A percentile compares a stretch with the other conserved stretches of the same genome.
Evolutionary conservation across 2,888 invertebrate genomes (phyloP).

Genomic region (Periphyllus acericola): DNA sequence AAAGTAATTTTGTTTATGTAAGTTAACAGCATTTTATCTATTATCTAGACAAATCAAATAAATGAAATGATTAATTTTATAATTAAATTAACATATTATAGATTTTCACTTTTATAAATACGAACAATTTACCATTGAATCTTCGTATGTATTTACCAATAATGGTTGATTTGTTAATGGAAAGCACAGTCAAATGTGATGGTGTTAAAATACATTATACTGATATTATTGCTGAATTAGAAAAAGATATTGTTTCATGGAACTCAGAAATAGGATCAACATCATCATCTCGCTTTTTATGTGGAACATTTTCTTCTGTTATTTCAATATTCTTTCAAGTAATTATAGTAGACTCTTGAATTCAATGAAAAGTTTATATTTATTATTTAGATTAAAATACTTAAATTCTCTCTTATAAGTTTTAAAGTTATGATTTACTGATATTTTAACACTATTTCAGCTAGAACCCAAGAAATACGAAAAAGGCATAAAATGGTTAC

Average conservation of each 20-base stretch:
- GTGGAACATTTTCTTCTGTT: conserved; percentile 79
- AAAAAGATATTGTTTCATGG: conserved; percentile 78
- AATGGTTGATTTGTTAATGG: conserved; percentile 78
- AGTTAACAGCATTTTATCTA: conserved; percentile 67
- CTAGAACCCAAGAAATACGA: conserved; percentile 81
- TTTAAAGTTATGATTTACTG: background rate
- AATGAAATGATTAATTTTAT: background rate
- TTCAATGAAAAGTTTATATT: background rate
- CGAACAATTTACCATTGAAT: conserved; percentile 71
- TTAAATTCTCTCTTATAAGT: too few relatives aligned
- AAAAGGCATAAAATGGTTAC: conserved; percentile 79
- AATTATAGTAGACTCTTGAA: conserved; percentile 59
- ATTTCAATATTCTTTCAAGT: conserved; percentile 77
- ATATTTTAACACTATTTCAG: conserved; percentile 67
- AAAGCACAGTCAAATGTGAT: conserved; percentile 77
- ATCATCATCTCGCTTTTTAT: conserved; percentile 72
- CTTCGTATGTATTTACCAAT: conserved; percentile 80
- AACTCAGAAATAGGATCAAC: conserved; percentile 75
- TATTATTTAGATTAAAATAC: too few relatives aligned
- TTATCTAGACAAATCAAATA: background rate
- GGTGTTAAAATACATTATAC: conserved; percentile 74
- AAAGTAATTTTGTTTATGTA: conserved; percentile 87
- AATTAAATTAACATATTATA: conserved; percentile 67
- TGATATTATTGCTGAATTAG: conserved; percentile 81
- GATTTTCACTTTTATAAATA: conserved; percentile 81